Evolutionary conservation across 2,113 vertebrate species (phyloP).

Genomic region (Parus major): DNA sequence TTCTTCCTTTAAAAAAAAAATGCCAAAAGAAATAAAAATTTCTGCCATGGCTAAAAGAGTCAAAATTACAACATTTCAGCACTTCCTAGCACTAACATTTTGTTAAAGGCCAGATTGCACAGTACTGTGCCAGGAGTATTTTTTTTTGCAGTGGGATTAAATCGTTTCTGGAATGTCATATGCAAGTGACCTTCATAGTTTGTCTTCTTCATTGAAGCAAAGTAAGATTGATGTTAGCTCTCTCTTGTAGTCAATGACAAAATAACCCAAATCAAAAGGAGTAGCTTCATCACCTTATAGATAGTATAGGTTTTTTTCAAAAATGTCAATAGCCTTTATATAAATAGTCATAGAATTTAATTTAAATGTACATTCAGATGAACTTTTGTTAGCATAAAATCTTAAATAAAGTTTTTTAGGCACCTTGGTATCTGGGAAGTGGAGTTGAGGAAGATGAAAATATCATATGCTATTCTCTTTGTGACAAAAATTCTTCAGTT

Average conservation of each 20-base stretch:
- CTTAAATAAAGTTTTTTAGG: background rate
- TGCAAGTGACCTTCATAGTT: background rate
- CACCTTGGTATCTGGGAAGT: background rate
- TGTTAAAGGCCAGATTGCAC: background rate
- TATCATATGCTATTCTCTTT: background rate
- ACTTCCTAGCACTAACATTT: background rate
- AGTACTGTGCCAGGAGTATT: background rate
- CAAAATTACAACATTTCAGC: background rate
- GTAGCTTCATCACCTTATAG: background rate
- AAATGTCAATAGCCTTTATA: background rate
- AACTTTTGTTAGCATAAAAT: background rate
- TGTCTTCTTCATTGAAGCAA: background rate
- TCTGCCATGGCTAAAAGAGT: background rate
- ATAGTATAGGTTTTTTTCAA: background rate
- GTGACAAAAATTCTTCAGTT: background rate
- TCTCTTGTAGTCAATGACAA: background rate
- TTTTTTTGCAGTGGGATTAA: background rate
- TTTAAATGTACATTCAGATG: background rate
- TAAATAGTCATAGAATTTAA: background rate
- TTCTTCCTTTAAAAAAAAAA: background rate
- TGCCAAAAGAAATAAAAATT: background rate
- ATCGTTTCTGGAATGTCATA: background rate
- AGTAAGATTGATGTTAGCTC: background rate
- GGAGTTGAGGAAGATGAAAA: background rate
- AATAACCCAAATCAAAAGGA: background rate